These are phyloP conservation scores for Struthidea cinerea DNA, from an alignment of 2,113 vertebrate genomes.

Conservation along the genomic window DNA sequence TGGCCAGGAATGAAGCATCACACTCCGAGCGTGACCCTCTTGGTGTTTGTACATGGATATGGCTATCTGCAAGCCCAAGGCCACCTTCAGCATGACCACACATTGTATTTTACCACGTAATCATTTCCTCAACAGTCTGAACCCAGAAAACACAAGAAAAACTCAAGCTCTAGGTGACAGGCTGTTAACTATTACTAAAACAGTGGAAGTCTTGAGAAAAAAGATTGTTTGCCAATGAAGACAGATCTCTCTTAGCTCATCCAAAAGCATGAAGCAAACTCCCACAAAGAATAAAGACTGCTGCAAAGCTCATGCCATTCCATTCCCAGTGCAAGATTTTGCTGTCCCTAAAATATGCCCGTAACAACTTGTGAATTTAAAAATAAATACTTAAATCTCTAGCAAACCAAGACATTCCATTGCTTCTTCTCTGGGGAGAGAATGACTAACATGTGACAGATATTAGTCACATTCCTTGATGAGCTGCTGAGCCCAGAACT, in stretches of 20 bases:
- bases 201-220: neutral
- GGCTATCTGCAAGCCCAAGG: neutral
- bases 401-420: neutral
- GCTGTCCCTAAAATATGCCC: neutral
- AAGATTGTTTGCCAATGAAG: neutral
- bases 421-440: neutral
- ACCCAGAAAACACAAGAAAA: neutral
- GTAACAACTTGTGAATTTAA: neutral
- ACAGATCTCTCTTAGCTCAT: neutral
- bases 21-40: neutral
- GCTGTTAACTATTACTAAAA: neutral
- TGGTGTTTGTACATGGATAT: fast-evolving
- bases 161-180: neutral
- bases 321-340: neutral
- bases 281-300: neutral
- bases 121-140: neutral
- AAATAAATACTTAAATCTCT: neutral
- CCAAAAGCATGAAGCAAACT: neutral
- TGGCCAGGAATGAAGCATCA: neutral
- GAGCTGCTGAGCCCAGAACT: neutral
- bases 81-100: neutral
- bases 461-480: neutral
- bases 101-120: neutral
- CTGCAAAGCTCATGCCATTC: neutral
- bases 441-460: neutral